phyloP scores from a whole-genome alignment of 2,113 vertebrate genomes.

The Philantomba maxwellii region DNA sequence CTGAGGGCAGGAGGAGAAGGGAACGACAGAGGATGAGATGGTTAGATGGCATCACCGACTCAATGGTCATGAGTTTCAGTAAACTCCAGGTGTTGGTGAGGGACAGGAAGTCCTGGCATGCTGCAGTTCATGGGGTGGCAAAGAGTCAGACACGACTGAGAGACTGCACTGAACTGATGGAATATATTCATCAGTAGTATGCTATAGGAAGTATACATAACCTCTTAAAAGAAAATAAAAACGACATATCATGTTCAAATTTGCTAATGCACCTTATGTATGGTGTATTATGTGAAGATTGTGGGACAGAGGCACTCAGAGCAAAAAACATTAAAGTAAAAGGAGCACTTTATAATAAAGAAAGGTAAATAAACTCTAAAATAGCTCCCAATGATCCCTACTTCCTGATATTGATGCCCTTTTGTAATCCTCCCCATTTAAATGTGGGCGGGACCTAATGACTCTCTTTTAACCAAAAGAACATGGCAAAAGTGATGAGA shows the following conservation, averaged over 20 bases:
- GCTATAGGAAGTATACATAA: neutral
- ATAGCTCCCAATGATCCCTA: neutral
- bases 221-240: neutral
- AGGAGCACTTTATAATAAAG: neutral
- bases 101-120: neutral
- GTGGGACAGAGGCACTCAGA: neutral
- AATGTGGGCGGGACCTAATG: neutral
- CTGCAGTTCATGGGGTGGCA: neutral
- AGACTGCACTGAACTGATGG: neutral
- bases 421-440: neutral
- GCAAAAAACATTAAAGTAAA: neutral
- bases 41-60: neutral
- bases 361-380: neutral
- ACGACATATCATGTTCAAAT: neutral
- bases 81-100: neutral
- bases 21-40: neutral
- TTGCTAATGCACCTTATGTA: neutral
- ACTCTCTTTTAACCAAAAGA: slow-evolving; percentile 9
- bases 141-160: neutral
- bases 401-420: neutral
- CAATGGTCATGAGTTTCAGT: neutral
- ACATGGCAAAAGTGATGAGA: neutral
- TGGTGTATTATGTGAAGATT: neutral
- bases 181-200: neutral
- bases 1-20: neutral